phyloP scores from a whole-genome alignment of 2,797 vertebrate species.

The Falco naumanni region DNA sequence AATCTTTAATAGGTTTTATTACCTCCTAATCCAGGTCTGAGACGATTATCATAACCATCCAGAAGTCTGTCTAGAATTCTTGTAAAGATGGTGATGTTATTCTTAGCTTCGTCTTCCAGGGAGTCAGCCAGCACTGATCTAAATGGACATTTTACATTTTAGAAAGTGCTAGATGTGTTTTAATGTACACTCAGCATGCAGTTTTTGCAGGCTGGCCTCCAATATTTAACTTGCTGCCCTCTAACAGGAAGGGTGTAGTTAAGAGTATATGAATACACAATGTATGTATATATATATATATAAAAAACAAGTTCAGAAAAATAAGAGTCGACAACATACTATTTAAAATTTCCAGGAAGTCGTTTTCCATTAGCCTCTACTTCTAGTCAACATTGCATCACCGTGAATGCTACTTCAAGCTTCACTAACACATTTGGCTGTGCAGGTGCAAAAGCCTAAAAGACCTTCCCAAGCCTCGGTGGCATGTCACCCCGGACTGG shows the following conservation, averaged over 20 bases:
- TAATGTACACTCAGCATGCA: neutral
- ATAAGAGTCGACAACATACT: neutral
- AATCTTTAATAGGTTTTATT: conserved; percentile 65
- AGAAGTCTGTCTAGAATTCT: conserved; percentile 97
- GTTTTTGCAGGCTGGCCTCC: neutral
- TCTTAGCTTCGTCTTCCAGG: conserved; percentile 92
- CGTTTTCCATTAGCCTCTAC: neutral
- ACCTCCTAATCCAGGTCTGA: conserved; percentile 97
- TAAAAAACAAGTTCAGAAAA: neutral
- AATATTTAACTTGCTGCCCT: neutral
- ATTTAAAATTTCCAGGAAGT: neutral
- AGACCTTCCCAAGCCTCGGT: neutral
- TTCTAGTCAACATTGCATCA: neutral
- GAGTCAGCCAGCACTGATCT: conserved; percentile 87
- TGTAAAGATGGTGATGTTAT: conserved; percentile 98
- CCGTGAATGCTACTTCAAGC: neutral
- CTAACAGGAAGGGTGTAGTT: neutral
- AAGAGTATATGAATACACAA: neutral
- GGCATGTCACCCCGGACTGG: neutral
- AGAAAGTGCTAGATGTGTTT: conserved; percentile 48
- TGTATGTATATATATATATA: neutral
- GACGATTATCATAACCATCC: conserved; percentile 98
- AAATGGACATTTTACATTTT: conserved; percentile 74
- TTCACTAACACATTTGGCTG: neutral
- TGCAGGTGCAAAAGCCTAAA: neutral